Evolutionary conservation across 2,113 vertebrate genomes (phyloP).

Genomic region (Trinectes maculatus): DNA sequence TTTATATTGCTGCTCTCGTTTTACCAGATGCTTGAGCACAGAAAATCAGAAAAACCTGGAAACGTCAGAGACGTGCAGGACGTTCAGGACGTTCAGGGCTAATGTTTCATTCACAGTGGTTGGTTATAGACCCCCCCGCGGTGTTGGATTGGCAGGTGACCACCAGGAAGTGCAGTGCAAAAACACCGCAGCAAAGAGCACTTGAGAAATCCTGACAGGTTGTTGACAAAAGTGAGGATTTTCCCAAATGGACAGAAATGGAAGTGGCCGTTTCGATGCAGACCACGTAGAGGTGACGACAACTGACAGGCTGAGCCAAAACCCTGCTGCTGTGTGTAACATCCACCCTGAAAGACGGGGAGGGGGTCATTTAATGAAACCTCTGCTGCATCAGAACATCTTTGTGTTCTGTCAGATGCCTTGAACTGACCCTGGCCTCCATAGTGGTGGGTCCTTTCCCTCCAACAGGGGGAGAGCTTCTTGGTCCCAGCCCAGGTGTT

Average conservation of each 20-base stretch:
- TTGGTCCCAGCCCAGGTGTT: constrained; percentile 65
- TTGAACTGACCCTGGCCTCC: constrained; percentile 51
- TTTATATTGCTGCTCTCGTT: too few relatives aligned
- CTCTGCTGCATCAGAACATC: constrained; percentile 50
- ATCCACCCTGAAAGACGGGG: constrained; percentile 5
- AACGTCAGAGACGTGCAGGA: too few relatives aligned
- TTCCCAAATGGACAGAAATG: constrained; percentile 2
- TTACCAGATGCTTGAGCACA: background rate
- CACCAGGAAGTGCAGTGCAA: constrained; percentile 49
- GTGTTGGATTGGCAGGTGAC: constrained; percentile 53
- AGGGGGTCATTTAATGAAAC: constrained; percentile 45
- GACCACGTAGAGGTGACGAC: constrained; percentile 17
- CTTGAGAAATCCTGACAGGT: constrained; percentile 54
- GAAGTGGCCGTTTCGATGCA: constrained; percentile 30
- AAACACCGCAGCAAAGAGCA: constrained; percentile 48
- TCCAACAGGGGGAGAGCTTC: constrained; percentile 41
- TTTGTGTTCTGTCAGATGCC: constrained; percentile 51
- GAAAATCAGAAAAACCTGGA: too few relatives aligned
- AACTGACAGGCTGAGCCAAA: constrained; percentile 27
- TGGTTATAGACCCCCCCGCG: constrained; percentile 25
- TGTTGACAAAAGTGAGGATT: constrained; percentile 36
- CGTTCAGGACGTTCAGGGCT: too few relatives aligned
- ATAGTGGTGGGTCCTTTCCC: constrained; percentile 41
- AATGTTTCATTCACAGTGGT: background rate
- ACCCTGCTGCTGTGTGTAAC: constrained; percentile 1